A percentile compares a stretch with the other conserved stretches of the same genome.
Conservation (phyloP, 2,888 invertebrate genomes). For the Sinopyrophorus schimmeli region DNA sequence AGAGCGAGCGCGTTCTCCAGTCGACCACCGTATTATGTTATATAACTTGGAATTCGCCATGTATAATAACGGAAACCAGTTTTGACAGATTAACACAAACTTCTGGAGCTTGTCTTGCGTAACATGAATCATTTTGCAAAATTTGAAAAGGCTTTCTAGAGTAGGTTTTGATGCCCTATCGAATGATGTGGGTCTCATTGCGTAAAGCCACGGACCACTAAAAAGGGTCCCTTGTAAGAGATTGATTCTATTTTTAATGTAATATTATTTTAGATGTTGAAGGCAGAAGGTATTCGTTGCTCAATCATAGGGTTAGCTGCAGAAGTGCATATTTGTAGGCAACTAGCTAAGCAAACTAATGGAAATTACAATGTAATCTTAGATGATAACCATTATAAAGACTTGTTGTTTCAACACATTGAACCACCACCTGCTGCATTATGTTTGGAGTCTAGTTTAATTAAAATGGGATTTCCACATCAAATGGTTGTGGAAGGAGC, state of each 20-base stretch:
- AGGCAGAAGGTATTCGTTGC: constrained; percentile 82
- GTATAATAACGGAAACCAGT: too few relatives aligned
- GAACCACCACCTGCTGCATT: constrained; percentile 75
- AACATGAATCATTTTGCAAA: too few relatives aligned
- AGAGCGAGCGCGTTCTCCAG: too few relatives aligned
- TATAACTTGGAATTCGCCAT: too few relatives aligned
- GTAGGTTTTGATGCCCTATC: neutral
- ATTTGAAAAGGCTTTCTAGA: too few relatives aligned
- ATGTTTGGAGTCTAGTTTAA: constrained; percentile 73
- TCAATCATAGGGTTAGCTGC: constrained; percentile 95
- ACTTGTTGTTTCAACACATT: constrained; percentile 66
- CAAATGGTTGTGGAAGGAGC: constrained; percentile 63
- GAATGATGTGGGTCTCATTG: neutral
- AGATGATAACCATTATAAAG: constrained; percentile 77
- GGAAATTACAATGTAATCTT: constrained; percentile 87
- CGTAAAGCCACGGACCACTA: neutral
- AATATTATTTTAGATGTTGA: constrained; percentile 62
- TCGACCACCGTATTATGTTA: too few relatives aligned
- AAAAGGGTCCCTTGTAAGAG: neutral
- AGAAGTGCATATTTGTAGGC: constrained; percentile 89
- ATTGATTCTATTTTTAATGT: neutral
- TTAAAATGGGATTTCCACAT: constrained; percentile 97
- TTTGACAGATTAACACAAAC: too few relatives aligned
- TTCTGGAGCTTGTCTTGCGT: too few relatives aligned
- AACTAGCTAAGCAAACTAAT: constrained; percentile 82